Evolutionary conservation across 1,140 invertebrate species (phyloP), one percentile per base, ranked within the genome.

Genomic region (Schlechtendalia chinensis): DNA sequence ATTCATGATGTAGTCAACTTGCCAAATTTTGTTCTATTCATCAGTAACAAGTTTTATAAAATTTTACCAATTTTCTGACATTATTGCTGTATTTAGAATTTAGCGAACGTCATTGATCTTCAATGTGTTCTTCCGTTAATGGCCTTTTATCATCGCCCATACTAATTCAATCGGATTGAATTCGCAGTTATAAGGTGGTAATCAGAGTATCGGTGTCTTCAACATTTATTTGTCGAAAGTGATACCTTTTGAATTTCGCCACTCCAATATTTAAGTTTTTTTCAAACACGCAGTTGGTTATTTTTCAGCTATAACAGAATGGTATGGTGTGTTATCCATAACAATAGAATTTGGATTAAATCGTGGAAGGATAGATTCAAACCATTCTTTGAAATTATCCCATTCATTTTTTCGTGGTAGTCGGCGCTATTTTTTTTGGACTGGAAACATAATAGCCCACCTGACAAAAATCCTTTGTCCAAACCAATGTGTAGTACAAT

Each of bases 171-270:
- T 86, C 1, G 85, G 84, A 82, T 86, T 86, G 1, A 85, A 79
- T 65, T 86, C 83, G 63, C 82, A 83, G 81, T 87, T 85, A 82
- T 86, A 86, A 14, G 85, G 85, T 50, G 86, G 85, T 32, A 86
- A 72, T 59, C 84, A 67, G n/a, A 85, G 54, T 24, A 85, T n/a
- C 82, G 47, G 61, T 74, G 54, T 84, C 81, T 14, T 82, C 83
- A 16, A 16, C 6, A 19, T 65, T 27, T 47, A 72, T 82, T 83
- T 72, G 80, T 84, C 84, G 54, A 84, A 61, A 32, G 47, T 81
- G 67, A 61, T n/a, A 11, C 14, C 22, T 39, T 56, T 58, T 45
- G 58, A 45, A 11, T 61, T 2, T 24, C 27, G 32, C 32, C 63
- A 65, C 27, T 53, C 19, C 12, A 32, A 27, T 27, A 54, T 19